Base-by-base conservation (phyloP, 2,797 vertebrate species). In the Neostethus bicornis region DNA sequence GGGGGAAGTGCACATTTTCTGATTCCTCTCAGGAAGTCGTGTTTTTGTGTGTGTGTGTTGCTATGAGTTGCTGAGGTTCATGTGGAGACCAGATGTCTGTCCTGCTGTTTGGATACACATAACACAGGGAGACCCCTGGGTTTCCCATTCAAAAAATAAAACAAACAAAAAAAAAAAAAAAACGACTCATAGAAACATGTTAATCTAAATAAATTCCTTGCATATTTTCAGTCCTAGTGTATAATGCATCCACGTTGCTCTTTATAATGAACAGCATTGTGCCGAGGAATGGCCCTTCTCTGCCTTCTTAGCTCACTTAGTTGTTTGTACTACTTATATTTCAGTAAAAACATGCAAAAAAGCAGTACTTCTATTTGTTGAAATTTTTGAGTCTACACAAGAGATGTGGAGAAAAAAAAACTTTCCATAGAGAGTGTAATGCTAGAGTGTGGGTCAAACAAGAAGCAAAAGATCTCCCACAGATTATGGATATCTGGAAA, bases 11-110 rank as follows among this genome's bases (percentile, higher is more conserved):
- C 26, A 31, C 43, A 52, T 72, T 68, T 29, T 45, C 47, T 66
- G 38, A 64, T 61, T 37, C 41, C 67, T 64, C 41, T 65, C 48
- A 76, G 62, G 61, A 73, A 83, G 57, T 11, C 47, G 53, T 51
- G 48, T 32, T 26, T 47, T 8, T 39, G 24, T 35, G 24, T 21
- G 12, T 29, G 8, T 44, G 39, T 57, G n/a, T 68, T 14, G 53
- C 54, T 57, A 21, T 3, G 25, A 34, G 47, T 47, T 44, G 24
- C 34, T 52, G 58, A 53, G 66, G 67, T 82, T 79, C 85, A 89
- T 80, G 67, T 85, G 75, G 73, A 83, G 66, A 80, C 83, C 89
- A 92, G 85, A 91, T 90, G 89, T 85, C 66, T 55, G 31, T 72
- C 49, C 52, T 77, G 75, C 43, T 54, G 59, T 80, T 70, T 79